These are phyloP conservation scores for Acanthopagrus latus DNA, from an alignment of 2,797 vertebrate species.

Conservation along the genomic window DNA sequence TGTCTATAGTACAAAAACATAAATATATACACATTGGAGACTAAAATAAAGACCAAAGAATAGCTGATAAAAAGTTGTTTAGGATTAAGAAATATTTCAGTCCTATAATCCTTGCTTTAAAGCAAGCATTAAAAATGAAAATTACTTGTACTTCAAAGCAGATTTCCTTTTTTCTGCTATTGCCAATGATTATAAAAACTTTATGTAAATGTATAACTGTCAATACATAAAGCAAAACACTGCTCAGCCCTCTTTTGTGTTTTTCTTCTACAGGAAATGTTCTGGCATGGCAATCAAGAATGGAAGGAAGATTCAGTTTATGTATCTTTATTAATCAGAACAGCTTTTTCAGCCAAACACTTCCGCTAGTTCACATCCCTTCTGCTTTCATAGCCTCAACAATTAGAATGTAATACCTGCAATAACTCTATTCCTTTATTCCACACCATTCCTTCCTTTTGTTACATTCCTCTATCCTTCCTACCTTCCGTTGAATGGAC, in stretches of 20 bases:
- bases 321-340: conserved; percentile 12
- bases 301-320: background rate
- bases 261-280: background rate
- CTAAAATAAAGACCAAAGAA: background rate
- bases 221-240: conserved; percentile 1
- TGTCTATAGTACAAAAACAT: no score
- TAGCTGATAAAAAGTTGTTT: background rate
- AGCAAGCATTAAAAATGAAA: background rate
- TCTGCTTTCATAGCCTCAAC: background rate
- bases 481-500: background rate
- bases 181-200: background rate
- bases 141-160: background rate
- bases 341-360: background rate
- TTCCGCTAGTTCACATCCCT: background rate
- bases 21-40: background rate
- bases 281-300: background rate
- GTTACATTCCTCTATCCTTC: background rate
- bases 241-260: background rate
- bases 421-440: background rate
- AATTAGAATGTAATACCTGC: background rate
- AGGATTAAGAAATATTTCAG: background rate
- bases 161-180: background rate
- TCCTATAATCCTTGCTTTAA: background rate
- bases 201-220: background rate
- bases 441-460: background rate